Evolutionary conservation across 2,113 vertebrate species (phyloP).

Genomic region (Piprites chloris): DNA sequence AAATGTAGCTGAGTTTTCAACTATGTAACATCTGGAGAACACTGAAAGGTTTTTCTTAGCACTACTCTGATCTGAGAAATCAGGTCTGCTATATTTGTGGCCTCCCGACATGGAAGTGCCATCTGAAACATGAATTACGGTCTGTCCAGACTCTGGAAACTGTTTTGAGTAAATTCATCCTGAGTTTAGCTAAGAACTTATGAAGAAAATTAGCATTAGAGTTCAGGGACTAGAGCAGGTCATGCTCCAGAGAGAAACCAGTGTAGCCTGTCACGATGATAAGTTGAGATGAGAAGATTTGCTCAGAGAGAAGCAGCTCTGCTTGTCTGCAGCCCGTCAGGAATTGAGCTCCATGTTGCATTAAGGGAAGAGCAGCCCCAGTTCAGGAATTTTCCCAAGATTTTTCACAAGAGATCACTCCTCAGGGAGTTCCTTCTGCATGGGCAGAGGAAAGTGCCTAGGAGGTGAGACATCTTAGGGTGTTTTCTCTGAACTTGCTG

Average conservation of each 20-base stretch:
- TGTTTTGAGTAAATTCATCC: neutral
- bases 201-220: neutral
- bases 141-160: neutral
- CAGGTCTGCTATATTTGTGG: neutral
- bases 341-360: neutral
- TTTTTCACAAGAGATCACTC: neutral
- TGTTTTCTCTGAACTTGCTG: neutral
- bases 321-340: neutral
- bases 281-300: neutral
- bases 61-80: neutral
- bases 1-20: neutral
- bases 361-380: neutral
- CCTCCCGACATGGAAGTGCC: neutral
- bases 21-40: slow-evolving; percentile 11
- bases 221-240: neutral
- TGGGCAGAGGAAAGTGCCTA: neutral
- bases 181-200: neutral
- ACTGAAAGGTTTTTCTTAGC: neutral
- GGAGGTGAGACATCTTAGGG: neutral
- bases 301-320: neutral
- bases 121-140: neutral
- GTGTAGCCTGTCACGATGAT: neutral
- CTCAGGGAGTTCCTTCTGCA: neutral
- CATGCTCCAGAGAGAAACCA: neutral
- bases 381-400: neutral